phyloP scores from a whole-genome alignment of 2,888 invertebrate species.

The Stramonita haemastoma region DNA sequence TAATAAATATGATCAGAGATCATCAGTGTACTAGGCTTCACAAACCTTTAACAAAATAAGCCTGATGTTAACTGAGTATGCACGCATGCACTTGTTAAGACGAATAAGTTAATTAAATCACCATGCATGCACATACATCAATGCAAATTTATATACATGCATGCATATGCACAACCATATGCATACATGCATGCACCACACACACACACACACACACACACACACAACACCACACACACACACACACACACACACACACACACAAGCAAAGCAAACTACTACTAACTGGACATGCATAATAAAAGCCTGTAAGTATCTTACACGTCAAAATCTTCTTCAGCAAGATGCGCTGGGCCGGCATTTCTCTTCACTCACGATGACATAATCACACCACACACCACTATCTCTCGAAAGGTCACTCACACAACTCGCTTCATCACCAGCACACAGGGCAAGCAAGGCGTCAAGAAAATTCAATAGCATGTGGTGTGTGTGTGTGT shows the following conservation, averaged over 20 bases:
- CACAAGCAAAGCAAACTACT: neutral
- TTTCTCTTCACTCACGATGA: neutral
- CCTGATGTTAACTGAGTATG: too few species aligned
- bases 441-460: slow-evolving; percentile 6
- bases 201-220: neutral
- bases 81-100: too few species aligned
- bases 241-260: neutral
- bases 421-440: neutral
- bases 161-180: neutral
- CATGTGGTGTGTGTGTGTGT: neutral
- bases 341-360: slow-evolving; percentile 13
- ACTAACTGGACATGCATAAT: neutral
- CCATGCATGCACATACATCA: neutral
- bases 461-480: slow-evolving; percentile 20
- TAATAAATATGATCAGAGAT: too few species aligned
- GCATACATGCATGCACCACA: neutral
- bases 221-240: neutral
- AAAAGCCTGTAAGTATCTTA: neutral
- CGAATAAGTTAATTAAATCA: too few species aligned
- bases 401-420: neutral
- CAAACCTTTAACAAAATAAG: too few species aligned
- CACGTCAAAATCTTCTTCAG: slow-evolving; percentile 34
- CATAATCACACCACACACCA: neutral
- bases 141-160: neutral
- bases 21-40: too few species aligned